Evolutionary conservation across 2,113 vertebrate genomes (phyloP).

Genomic region (Corythaeola cristata): DNA sequence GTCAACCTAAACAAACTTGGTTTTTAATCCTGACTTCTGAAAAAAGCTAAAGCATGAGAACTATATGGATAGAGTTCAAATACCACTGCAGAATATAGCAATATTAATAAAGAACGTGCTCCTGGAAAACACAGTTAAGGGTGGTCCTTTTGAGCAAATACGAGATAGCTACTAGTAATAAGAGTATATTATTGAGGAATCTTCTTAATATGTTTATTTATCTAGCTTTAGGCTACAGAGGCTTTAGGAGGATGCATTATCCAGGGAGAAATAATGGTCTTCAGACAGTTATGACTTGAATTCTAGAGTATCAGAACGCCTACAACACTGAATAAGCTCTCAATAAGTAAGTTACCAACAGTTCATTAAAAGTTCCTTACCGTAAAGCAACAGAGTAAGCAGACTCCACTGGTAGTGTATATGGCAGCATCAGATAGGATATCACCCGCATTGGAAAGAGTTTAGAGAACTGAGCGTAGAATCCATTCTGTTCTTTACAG

Average conservation of each 20-base stretch:
- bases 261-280: background rate
- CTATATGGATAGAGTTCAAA: background rate
- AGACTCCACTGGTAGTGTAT: constrained; percentile 86
- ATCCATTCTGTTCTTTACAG: constrained; percentile 74
- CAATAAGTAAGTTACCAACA: background rate
- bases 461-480: constrained; percentile 75
- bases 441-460: constrained; percentile 81
- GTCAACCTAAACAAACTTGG: background rate
- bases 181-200: background rate
- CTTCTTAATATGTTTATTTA: background rate
- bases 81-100: background rate
- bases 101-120: background rate
- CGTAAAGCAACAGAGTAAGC: constrained; percentile 78
- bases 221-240: background rate
- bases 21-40: background rate
- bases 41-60: background rate
- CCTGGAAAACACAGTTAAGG: background rate
- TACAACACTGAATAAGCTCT: background rate
- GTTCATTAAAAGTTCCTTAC: constrained; percentile 58
- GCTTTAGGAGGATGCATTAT: background rate
- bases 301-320: background rate
- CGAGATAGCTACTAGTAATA: background rate
- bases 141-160: background rate
- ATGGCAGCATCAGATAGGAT: constrained; percentile 87
- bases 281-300: background rate